Conservation (phyloP, 2,888 invertebrate genomes). For the Drosophila neotestacea region DNA sequence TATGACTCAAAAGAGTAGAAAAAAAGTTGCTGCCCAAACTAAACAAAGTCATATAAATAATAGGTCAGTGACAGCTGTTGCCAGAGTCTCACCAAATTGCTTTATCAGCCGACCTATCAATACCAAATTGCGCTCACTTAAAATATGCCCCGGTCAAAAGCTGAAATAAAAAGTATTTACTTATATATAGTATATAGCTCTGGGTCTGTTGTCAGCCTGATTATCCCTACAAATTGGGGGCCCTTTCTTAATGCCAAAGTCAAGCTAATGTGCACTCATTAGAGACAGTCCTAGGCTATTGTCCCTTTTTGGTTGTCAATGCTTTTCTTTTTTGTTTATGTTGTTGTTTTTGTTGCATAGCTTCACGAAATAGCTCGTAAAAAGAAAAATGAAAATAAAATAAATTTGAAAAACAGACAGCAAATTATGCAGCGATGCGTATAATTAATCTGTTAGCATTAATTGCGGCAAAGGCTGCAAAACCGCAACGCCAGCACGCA, state of each 20-base stretch:
- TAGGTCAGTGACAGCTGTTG: slow-evolving; percentile 61
- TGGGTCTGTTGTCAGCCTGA: slow-evolving; percentile 56
- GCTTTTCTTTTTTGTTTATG: slow-evolving; percentile 3
- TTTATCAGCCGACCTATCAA: slow-evolving; percentile 66
- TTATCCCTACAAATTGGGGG: slow-evolving; percentile 67
- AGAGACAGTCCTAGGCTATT: slow-evolving; percentile 42
- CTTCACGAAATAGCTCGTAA: slow-evolving; percentile 30
- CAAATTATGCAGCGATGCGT: slow-evolving; percentile 75
- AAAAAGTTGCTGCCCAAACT: slow-evolving; percentile 47
- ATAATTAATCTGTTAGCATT: slow-evolving; percentile 80
- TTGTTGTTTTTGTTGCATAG: slow-evolving; percentile 3
- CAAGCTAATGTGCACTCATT: slow-evolving; percentile 74
- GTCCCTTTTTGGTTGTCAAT: slow-evolving; percentile 30
- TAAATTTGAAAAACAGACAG: slow-evolving; percentile 59
- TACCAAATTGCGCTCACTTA: slow-evolving; percentile 71
- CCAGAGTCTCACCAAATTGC: slow-evolving; percentile 41
- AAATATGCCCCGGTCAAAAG: slow-evolving; percentile 44
- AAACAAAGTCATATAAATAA: slow-evolving; percentile 70
- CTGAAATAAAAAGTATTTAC: slow-evolving; percentile 8
- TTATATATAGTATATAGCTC: neutral
- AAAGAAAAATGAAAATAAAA: slow-evolving; percentile 46
- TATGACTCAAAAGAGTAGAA: slow-evolving; percentile 35
- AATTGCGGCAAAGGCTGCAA: slow-evolving; percentile 75
- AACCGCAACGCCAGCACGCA: slow-evolving; percentile 56
- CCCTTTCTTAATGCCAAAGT: slow-evolving; percentile 45